Evolutionary conservation across 2,888 invertebrate species (phyloP).

Genomic region (Stenurella melanura): DNA sequence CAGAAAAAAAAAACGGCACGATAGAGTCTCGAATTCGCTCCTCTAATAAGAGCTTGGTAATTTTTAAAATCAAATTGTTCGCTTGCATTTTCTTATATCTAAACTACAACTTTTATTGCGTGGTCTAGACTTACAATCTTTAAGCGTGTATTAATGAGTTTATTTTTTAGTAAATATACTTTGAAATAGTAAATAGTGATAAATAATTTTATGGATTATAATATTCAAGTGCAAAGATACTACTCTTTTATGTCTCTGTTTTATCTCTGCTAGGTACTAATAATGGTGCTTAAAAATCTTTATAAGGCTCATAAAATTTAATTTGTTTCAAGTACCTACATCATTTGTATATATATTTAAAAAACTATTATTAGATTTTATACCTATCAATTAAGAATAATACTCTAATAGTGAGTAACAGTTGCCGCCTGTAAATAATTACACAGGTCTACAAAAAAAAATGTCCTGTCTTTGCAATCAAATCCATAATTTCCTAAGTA

Average conservation of each 20-base stretch:
- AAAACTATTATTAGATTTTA: background rate
- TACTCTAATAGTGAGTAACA: no score
- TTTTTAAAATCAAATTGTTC: no score
- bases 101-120: background rate
- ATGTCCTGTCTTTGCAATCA: no score
- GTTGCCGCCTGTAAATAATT: no score
- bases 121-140: background rate
- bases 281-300: background rate
- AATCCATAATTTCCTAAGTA: no score
- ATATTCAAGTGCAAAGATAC: constrained; percentile 1
- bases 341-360: background rate
- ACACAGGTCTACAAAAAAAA: no score
- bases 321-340: constrained; percentile 7
- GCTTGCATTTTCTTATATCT: no score
- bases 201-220: background rate
- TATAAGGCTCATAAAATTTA: background rate
- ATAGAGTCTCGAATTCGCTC: no score
- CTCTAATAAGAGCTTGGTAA: no score
- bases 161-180: background rate
- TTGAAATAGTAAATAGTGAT: background rate
- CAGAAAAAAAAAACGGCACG: no score
- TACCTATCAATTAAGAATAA: no score
- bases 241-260: background rate
- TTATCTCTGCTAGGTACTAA: background rate
- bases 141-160: background rate